phyloP scores from a whole-genome alignment of 2,113 vertebrate species.

The Mola mola region DNA sequence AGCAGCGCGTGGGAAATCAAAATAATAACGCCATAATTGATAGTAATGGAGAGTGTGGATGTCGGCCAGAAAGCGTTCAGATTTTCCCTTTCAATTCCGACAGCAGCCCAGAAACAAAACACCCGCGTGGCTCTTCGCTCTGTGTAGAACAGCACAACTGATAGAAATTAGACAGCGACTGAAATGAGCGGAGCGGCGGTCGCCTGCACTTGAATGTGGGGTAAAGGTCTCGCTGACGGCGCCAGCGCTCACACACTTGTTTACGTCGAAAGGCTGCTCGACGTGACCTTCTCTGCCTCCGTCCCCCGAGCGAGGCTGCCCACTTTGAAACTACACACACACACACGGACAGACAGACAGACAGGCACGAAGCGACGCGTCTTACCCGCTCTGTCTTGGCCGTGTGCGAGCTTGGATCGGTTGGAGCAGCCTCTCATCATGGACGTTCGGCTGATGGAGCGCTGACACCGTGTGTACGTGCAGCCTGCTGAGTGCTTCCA shows the following conservation, averaged over 20 bases:
- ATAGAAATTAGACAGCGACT: not conserved
- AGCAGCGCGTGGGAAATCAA: not conserved
- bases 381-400: slow-evolving; percentile 75
- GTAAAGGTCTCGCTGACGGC: slow-evolving; percentile 66
- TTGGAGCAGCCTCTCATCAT: slow-evolving; percentile 83
- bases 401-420: slow-evolving; percentile 64
- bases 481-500: slow-evolving; percentile 26
- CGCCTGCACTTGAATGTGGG: slow-evolving; percentile 48
- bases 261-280: slow-evolving; percentile 52
- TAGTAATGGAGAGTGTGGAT: not conserved
- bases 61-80: not conserved
- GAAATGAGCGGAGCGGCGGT: not conserved
- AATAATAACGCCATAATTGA: accelerated
- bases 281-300: not conserved
- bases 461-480: slow-evolving; percentile 35
- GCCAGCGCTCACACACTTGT: slow-evolving; percentile 36
- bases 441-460: slow-evolving; percentile 59
- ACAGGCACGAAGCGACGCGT: not conserved
- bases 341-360: not conserved
- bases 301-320: not conserved
- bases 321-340: not conserved
- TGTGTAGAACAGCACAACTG: not conserved
- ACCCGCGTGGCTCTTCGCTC: slow-evolving; percentile 5
- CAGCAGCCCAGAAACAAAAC: slow-evolving; percentile 1
- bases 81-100: not conserved